Evolutionary conservation across 2,113 vertebrate genomes (phyloP).

Genomic region (Tetrax tetrax): DNA sequence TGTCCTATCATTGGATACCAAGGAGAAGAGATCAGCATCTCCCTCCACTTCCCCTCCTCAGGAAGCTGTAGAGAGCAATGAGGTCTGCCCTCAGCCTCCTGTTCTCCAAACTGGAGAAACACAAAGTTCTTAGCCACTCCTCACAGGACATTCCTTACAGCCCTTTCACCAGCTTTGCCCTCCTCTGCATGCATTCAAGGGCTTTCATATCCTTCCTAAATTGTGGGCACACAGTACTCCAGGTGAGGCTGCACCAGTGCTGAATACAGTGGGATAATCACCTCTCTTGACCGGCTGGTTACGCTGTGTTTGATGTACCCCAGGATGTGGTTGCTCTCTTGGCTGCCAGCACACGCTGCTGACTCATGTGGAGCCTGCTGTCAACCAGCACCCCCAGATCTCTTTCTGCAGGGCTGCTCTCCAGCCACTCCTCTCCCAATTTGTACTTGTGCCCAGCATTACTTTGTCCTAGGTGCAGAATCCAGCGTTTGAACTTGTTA

Average conservation of each 20-base stretch:
- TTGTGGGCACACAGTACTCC: too few relatives aligned
- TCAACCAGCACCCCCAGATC: background rate
- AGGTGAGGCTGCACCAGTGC: background rate
- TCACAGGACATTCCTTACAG: background rate
- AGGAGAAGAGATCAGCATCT: background rate
- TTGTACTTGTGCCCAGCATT: background rate
- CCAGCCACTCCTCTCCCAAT: background rate
- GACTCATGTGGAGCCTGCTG: background rate
- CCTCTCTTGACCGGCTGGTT: background rate
- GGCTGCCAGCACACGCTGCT: background rate
- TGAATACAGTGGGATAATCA: fast-evolving
- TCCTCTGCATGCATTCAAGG: background rate
- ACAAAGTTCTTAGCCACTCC: background rate
- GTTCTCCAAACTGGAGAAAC: background rate
- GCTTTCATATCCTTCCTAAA: background rate
- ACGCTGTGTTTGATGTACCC: background rate
- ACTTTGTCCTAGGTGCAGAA: background rate
- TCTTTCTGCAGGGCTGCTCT: background rate
- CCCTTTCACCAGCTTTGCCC: background rate
- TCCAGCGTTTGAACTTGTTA: background rate
- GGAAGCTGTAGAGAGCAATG: background rate
- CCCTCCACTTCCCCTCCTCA: background rate
- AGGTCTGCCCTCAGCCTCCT: background rate
- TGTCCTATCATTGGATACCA: background rate
- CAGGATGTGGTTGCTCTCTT: background rate